Conservation (phyloP, 2,888 invertebrate genomes). For the Apotomis betuletana region DNA sequence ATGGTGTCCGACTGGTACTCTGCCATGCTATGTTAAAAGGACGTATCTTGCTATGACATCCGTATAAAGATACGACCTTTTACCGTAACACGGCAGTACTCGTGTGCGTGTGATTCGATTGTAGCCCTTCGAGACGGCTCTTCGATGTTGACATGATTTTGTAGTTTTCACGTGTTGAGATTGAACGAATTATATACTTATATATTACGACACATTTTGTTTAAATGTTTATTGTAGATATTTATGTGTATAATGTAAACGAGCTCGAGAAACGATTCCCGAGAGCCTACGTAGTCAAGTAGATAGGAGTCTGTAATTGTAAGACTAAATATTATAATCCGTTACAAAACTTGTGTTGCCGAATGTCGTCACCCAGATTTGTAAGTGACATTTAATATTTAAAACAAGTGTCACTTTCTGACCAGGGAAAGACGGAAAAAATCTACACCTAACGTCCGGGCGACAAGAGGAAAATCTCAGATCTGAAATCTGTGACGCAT, state of each 20-base stretch:
- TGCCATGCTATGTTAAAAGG: no score
- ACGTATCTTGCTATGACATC: no score
- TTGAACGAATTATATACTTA: constrained; percentile 9
- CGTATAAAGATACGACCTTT: no score
- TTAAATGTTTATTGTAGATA: constrained; percentile 30
- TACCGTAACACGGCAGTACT: not conserved
- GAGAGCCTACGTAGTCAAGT: not conserved
- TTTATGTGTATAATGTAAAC: constrained; percentile 9
- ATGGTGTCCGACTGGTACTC: not conserved
- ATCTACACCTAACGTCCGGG: not conserved
- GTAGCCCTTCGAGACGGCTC: not conserved
- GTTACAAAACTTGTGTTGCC: not conserved
- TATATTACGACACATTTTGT: constrained; percentile 25
- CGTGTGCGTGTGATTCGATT: not conserved
- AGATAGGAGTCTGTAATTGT: not conserved
- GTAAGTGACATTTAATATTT: not conserved
- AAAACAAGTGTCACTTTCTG: not conserved
- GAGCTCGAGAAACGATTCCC: not conserved
- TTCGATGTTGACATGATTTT: not conserved
- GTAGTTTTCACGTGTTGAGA: not conserved
- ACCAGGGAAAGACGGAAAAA: not conserved
- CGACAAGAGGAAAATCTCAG: not conserved
- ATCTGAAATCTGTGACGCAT: not conserved
- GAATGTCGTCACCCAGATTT: not conserved
- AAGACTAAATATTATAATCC: not conserved